A percentile compares a stretch with the other conserved stretches of the same genome.
Conservation (phyloP, 2,888 invertebrate species). For the Diarsia rubi region DNA sequence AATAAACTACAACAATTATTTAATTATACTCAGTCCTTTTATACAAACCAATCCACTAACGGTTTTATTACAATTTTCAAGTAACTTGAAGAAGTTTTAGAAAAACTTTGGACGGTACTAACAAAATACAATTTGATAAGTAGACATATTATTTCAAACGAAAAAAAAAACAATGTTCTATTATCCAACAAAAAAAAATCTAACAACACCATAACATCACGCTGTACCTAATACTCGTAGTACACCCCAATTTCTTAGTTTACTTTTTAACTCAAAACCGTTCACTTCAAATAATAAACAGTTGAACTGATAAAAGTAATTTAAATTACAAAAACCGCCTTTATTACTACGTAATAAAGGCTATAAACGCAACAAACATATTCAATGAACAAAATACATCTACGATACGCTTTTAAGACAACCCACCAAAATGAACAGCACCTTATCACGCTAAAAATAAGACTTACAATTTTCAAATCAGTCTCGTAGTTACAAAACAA, state of each 20-base stretch:
- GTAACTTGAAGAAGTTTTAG: background rate
- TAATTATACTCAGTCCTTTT: slow-evolving; percentile 46
- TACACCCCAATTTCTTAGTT: background rate
- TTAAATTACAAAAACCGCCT: background rate
- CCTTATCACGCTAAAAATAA: background rate
- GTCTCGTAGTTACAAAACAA: slow-evolving; percentile 41
- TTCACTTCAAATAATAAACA: background rate
- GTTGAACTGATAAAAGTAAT: background rate
- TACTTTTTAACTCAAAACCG: background rate
- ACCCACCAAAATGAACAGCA: background rate
- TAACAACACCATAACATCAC: too few relatives aligned
- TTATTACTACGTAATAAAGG: slow-evolving; percentile 7
- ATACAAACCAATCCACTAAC: slow-evolving; percentile 47
- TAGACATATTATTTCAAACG: background rate
- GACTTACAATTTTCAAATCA: slow-evolving; percentile 36
- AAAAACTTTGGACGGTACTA: background rate
- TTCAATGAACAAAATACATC: background rate
- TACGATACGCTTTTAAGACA: slow-evolving; percentile 12
- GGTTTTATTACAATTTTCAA: slow-evolving; percentile 11
- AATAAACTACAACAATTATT: slow-evolving; percentile 46
- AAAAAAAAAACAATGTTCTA: background rate
- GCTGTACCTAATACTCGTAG: too few relatives aligned
- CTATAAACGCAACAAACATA: background rate
- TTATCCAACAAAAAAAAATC: background rate
- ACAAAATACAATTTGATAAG: background rate